phyloP scores from a whole-genome alignment of 2,888 invertebrate species.

The Drosophila borealis region DNA sequence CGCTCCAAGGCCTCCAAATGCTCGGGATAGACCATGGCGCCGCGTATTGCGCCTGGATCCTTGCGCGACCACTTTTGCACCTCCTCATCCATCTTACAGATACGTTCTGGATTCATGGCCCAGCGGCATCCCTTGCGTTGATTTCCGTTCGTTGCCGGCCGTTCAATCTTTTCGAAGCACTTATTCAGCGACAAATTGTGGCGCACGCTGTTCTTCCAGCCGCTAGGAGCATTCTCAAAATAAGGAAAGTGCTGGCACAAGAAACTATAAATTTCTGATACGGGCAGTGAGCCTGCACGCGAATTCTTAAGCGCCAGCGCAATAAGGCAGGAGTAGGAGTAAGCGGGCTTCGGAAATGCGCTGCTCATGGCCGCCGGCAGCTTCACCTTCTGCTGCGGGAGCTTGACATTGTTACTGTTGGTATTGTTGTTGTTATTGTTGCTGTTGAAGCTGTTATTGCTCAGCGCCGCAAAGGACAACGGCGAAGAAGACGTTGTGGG shows the following conservation, averaged over 20 bases:
- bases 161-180: slow-evolving; percentile 99
- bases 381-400: slow-evolving; percentile 79
- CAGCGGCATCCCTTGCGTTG: slow-evolving; percentile 96
- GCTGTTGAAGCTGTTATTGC: slow-evolving; percentile 30
- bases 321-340: slow-evolving; percentile 98
- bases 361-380: slow-evolving; percentile 68
- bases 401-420: slow-evolving; percentile 57
- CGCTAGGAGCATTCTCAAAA: slow-evolving; percentile 98
- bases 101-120: slow-evolving; percentile 98
- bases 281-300: slow-evolving; percentile 96
- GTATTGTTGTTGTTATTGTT: slow-evolving; percentile 22
- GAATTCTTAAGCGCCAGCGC: slow-evolving; percentile 99
- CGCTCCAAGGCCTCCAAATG: slow-evolving; percentile 93
- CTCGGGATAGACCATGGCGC: slow-evolving; percentile 97
- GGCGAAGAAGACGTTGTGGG: slow-evolving; percentile 46
- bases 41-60: slow-evolving; percentile 95
- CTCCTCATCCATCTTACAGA: slow-evolving; percentile 98
- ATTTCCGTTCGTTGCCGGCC: slow-evolving; percentile 94
- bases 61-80: slow-evolving; percentile 99
- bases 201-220: slow-evolving; percentile 99
- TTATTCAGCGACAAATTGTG: slow-evolving; percentile 99
- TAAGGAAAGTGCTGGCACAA: slow-evolving; percentile 99
- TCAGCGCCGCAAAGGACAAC: slow-evolving; percentile 41
- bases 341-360: slow-evolving; percentile 97
- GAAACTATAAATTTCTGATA: slow-evolving; percentile 99